phyloP scores from a whole-genome alignment of 2,113 vertebrate genomes.

The Callithrix jacchus region DNA sequence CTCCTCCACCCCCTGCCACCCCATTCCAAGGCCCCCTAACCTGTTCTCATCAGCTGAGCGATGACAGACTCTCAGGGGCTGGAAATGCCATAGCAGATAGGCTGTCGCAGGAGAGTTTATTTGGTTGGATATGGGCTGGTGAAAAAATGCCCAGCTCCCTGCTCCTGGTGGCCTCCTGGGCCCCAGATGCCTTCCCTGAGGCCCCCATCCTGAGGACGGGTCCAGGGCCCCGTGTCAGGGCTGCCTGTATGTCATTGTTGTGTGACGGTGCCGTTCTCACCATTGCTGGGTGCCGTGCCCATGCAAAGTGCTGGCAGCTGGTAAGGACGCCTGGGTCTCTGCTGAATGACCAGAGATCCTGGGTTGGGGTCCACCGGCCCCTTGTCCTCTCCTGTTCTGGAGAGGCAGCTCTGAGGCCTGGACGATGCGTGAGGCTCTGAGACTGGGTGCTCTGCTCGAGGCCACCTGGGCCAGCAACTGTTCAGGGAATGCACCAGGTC shows the following conservation, averaged over 20 bases:
- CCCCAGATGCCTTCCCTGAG: too few species aligned
- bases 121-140: not conserved
- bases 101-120: not conserved
- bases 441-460: too few species aligned
- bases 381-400: too few species aligned
- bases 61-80: not conserved
- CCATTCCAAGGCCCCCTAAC: not conserved
- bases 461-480: too few species aligned
- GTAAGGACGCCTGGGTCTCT: not conserved
- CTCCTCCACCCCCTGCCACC: not conserved
- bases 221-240: too few species aligned
- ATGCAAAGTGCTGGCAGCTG: not conserved
- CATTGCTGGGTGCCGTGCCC: not conserved
- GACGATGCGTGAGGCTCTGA: too few species aligned
- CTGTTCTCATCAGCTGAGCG: not conserved
- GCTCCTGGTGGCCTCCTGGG: not conserved
- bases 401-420: too few species aligned
- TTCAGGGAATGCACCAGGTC: too few species aligned
- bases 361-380: not conserved
- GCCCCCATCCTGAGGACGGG: too few species aligned
- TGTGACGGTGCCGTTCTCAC: not conserved
- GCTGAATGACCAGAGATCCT: not conserved
- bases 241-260: not conserved
- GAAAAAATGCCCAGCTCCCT: not conserved
- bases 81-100: not conserved